Evolutionary conservation across 1,140 invertebrate genomes (phyloP).

Genomic region (Trichogramma pretiosum): DNA sequence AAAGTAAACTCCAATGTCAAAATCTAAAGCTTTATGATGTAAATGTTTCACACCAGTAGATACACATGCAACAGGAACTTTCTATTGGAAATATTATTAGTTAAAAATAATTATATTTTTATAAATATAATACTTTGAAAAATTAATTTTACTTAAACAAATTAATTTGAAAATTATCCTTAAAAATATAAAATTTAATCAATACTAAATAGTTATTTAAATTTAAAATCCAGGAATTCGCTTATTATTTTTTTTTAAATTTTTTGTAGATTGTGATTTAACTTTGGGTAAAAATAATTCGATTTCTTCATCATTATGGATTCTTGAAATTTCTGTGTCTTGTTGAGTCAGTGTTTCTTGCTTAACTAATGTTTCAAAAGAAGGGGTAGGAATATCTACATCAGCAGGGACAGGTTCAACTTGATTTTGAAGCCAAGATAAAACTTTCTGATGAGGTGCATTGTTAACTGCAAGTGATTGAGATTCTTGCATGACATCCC

Average conservation of each 20-base stretch:
- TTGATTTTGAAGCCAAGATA: constrained; percentile 34
- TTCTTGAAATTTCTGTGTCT: constrained; percentile 12
- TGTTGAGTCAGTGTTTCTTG: background rate
- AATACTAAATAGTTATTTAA: background rate
- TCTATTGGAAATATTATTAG: constrained; percentile 46
- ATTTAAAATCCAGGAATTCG: constrained; percentile 16
- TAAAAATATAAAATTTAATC: background rate
- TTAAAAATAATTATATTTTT: constrained; percentile 2
- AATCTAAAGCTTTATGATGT: constrained; percentile 83
- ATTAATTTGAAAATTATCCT: background rate
- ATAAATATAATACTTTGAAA: constrained; percentile 4
- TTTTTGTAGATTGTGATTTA: constrained; percentile 15
- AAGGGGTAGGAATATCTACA: background rate
- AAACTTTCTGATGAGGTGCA: constrained; percentile 35
- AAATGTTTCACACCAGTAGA: constrained; percentile 97
- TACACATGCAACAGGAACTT: constrained; percentile 80
- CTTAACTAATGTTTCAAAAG: constrained; percentile 15
- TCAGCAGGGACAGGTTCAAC: too few species aligned
- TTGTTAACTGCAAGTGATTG: constrained; percentile 18
- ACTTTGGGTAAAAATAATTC: constrained; percentile 23
- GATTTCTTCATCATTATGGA: constrained; percentile 17
- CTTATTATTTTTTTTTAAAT: constrained; percentile 14
- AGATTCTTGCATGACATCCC: constrained; percentile 33
- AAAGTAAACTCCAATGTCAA: constrained; percentile 96
- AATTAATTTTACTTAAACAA: background rate